These are phyloP conservation scores for Mythimna ferrago DNA, from an alignment of 2,888 invertebrate genomes.

Conservation along the genomic window DNA sequence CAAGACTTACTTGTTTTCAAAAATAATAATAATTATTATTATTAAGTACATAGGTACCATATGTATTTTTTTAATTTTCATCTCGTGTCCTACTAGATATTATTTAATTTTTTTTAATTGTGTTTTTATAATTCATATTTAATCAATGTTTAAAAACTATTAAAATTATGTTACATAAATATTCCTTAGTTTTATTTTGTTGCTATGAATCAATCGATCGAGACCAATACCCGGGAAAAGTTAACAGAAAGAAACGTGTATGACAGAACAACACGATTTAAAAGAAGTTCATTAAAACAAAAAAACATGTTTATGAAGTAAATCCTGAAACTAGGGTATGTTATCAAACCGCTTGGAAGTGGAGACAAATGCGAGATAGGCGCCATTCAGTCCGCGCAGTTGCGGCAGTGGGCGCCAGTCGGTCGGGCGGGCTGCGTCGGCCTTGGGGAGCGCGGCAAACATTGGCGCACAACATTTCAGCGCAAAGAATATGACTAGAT, in stretches of 20 bases:
- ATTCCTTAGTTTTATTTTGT: neutral
- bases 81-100: neutral
- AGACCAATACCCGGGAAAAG: neutral
- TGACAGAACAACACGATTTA: neutral
- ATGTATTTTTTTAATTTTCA: neutral
- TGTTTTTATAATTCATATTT: neutral
- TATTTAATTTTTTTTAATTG: neutral
- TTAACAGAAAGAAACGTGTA: too few relatives aligned
- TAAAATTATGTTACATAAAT: conserved; percentile 3
- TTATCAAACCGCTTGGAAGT: neutral
- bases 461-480: neutral
- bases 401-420: conserved; percentile 9
- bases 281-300: neutral
- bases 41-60: too few relatives aligned
- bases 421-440: neutral
- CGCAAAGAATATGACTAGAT: neutral
- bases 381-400: conserved; percentile 10
- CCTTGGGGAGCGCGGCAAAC: neutral
- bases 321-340: neutral
- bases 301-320: neutral
- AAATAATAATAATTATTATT: neutral
- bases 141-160: neutral
- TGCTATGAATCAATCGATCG: neutral
- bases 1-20: too few relatives aligned
- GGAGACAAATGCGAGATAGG: neutral